phyloP scores from a whole-genome alignment of 37 sponge, comb jelly and placozoan species.

The Dysidea cf. avara region DNA sequence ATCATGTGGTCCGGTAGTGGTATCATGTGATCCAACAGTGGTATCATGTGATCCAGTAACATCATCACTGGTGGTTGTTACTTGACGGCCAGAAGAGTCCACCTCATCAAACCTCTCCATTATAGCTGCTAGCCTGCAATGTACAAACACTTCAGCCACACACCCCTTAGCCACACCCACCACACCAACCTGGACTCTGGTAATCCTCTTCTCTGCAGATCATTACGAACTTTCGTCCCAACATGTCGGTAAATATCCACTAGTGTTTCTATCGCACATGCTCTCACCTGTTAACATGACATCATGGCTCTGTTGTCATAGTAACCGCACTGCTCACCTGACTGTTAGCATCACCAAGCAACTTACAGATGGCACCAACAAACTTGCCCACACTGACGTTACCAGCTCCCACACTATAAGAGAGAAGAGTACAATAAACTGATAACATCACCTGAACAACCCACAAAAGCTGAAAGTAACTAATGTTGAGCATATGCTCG shows the following conservation, averaged over 20 bases:
- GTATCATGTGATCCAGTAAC: neutral
- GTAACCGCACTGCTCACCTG: constrained; percentile 29
- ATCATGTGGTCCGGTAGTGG: neutral
- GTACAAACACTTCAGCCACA: too few species aligned
- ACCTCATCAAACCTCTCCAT: constrained; percentile 64
- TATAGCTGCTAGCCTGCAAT: constrained; percentile 1
- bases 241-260: constrained; percentile 79
- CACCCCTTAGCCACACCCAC: too few species aligned
- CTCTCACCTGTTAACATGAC: constrained; percentile 37
- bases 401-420: constrained; percentile 57
- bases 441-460: too few species aligned
- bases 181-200: constrained; percentile 33
- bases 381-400: constrained; percentile 54
- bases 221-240: constrained; percentile 70
- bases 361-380: constrained; percentile 45
- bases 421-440: too few species aligned
- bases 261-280: constrained; percentile 62
- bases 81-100: constrained; percentile 7
- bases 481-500: too few species aligned
- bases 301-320: neutral
- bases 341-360: constrained; percentile 73
- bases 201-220: constrained; percentile 45
- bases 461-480: too few species aligned
- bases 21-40: neutral
- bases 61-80: neutral